A percentile compares a stretch with the other conserved stretches of the same genome.
Evolutionary conservation across 2,113 vertebrate species (phyloP).

Genomic region (Rattus rattus): DNA sequence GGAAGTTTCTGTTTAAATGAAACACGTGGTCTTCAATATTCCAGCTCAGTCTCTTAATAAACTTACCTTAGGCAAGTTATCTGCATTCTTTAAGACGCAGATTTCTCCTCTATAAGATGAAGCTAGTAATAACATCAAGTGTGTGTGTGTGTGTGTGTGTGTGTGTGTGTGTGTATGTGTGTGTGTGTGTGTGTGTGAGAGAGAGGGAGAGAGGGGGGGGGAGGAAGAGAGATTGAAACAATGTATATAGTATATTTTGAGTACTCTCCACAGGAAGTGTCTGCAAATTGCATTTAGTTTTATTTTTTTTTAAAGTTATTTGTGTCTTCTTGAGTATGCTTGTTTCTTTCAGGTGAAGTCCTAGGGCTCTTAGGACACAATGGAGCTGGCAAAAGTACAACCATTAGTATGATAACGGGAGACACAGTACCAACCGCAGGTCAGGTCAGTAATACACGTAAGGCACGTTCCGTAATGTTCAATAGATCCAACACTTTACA

Average conservation of each 20-base stretch:
- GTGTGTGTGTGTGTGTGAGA: background rate
- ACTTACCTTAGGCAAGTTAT: background rate
- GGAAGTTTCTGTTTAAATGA: background rate
- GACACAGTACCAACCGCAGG: conserved; percentile 92
- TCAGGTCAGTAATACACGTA: conserved; percentile 85
- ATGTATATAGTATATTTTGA: background rate
- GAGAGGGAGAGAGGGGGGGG: too few relatives aligned
- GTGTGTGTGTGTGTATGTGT: background rate
- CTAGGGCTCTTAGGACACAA: conserved; percentile 95
- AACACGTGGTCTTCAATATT: background rate
- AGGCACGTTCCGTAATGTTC: accelerated
- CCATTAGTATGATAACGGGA: conserved; percentile 94
- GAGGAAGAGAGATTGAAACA: background rate
- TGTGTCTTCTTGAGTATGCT: background rate
- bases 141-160: background rate
- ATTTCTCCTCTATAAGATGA: background rate
- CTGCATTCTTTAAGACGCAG: background rate
- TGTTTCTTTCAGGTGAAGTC: conserved; percentile 91
- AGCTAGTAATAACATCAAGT: background rate
- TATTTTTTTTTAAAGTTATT: background rate
- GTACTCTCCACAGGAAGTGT: background rate
- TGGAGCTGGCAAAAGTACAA: conserved; percentile 95
- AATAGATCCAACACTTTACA: accelerated
- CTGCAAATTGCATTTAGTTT: background rate
- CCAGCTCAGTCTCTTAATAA: background rate